phyloP scores from a whole-genome alignment of 2,797 vertebrate species.

The Enteromius argenteus region DNA sequence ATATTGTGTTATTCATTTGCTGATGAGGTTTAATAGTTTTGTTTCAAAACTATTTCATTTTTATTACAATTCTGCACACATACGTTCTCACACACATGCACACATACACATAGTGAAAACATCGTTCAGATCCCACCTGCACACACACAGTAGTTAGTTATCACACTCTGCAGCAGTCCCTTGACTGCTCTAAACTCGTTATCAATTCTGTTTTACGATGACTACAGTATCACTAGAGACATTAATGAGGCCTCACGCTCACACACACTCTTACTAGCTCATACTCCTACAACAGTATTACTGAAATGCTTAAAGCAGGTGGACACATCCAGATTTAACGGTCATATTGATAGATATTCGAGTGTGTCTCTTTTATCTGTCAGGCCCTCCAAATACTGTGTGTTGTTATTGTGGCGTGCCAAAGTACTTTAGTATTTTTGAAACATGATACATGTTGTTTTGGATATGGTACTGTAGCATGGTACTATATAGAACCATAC shows the following conservation, averaged over 20 bases:
- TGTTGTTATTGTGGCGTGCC: not conserved
- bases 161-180: constrained; percentile 17
- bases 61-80: not conserved
- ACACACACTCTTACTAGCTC: not conserved
- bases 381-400: not conserved
- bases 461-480: not conserved
- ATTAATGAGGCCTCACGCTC: constrained; percentile 12
- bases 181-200: constrained; percentile 25
- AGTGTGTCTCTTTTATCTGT: not conserved
- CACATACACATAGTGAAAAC: not conserved
- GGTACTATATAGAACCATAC: not conserved
- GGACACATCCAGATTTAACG: not conserved
- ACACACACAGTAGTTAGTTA: not conserved
- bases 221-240: constrained; percentile 19
- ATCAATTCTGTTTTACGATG: constrained; percentile 24
- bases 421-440: not conserved
- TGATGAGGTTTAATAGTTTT: constrained; percentile 8
- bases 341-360: not conserved
- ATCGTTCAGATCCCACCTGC: not conserved
- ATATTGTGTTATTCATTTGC: constrained; percentile 5
- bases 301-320: not conserved
- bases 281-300: not conserved
- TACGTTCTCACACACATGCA: not conserved
- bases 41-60: not conserved
- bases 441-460: not conserved